A percentile compares a stretch with the other conserved stretches of the same genome.
Conservation (phyloP, 2,888 invertebrate genomes). For the Philopedon plagiatum region DNA sequence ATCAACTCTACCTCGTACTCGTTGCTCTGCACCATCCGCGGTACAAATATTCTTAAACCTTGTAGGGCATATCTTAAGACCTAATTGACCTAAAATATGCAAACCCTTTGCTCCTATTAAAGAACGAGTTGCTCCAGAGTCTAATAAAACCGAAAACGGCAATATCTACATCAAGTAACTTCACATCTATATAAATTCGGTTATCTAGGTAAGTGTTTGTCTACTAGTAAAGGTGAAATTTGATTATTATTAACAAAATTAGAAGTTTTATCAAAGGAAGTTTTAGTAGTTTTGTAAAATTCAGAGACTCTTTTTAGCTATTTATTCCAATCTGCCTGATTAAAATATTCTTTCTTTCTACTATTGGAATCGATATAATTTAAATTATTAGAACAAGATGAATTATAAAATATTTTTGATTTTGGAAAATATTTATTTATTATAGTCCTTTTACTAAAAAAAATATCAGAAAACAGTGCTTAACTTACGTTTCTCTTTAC, state of each 20-base stretch:
- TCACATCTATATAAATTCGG: slow-evolving; percentile 6
- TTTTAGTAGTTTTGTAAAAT: neutral
- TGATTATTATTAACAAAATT: neutral
- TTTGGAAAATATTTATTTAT: too few relatives aligned
- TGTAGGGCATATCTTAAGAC: neutral
- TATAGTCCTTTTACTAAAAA: too few relatives aligned
- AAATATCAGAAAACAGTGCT: too few relatives aligned
- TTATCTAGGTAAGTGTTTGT: neutral
- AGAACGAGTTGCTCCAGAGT: slow-evolving; percentile 1
- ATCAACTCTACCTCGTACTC: slow-evolving; percentile 3
- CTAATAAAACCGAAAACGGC: neutral
- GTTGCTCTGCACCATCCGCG: slow-evolving; percentile 11
- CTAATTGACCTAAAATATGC: neutral
- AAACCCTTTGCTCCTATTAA: neutral
- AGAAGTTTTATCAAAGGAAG: too few relatives aligned
- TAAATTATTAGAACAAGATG: too few relatives aligned
- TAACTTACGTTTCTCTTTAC: too few relatives aligned
- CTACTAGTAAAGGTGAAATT: neutral
- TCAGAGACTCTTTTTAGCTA: neutral
- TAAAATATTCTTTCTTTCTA: too few relatives aligned
- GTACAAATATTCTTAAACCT: slow-evolving; percentile 9
- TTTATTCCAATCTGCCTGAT: too few relatives aligned
- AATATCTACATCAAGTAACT: neutral
- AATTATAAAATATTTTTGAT: too few relatives aligned
- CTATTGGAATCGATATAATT: too few relatives aligned